Percentiles rank a stretch among this genome's conserved stretches.
Evolutionary conservation across 2,888 invertebrate genomes (phyloP).

Genomic region (Chrysotoxum bicinctum): DNA sequence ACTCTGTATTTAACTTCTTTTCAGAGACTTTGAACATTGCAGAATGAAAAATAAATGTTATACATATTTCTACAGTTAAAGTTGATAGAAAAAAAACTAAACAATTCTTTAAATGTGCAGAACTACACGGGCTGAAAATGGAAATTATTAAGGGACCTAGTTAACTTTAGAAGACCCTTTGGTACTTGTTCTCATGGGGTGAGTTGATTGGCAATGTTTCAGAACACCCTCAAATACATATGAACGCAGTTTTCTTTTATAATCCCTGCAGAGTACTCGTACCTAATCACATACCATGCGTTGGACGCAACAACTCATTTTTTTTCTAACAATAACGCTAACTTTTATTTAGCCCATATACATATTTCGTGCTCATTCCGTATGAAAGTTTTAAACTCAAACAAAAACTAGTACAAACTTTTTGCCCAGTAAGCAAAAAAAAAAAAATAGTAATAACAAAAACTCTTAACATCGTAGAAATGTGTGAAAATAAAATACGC

Average conservation of each 20-base stretch:
- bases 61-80: too few species aligned
- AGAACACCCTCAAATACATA: not conserved
- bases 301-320: not conserved
- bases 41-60: too few species aligned
- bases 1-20: too few species aligned
- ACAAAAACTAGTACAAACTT: conserved; percentile 2
- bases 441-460: not conserved
- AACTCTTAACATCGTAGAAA: not conserved
- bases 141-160: too few species aligned
- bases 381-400: not conserved
- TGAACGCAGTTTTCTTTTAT: not conserved
- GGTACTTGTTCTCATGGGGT: too few species aligned
- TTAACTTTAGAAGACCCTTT: too few species aligned
- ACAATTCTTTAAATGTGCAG: too few species aligned
- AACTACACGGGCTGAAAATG: too few species aligned
- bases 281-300: not conserved
- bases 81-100: too few species aligned
- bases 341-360: conserved; percentile 7
- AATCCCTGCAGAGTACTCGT: not conserved
- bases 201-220: not conserved
- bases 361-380: not conserved
- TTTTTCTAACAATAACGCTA: not conserved
- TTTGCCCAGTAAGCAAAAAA: not conserved
- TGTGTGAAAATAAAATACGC: not conserved
- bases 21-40: too few species aligned